Evolutionary conservation across 2,113 vertebrate genomes (phyloP).

Genomic region (Cyphomyrus discorhynchus): DNA sequence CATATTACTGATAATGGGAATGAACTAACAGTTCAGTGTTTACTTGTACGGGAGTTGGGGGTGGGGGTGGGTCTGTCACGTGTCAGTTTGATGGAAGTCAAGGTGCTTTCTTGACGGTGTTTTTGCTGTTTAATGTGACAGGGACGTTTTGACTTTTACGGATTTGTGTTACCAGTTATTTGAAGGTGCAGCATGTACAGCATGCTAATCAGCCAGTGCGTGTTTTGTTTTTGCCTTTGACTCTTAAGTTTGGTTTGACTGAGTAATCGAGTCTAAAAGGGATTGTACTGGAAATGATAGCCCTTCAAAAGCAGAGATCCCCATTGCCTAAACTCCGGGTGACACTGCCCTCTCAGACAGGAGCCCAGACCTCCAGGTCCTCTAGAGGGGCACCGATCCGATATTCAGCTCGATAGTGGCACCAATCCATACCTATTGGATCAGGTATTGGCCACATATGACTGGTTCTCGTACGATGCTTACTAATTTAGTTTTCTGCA

Average conservation of each 20-base stretch:
- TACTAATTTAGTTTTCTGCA: too few species aligned
- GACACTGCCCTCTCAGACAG: not conserved
- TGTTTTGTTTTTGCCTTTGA: not conserved
- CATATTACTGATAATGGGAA: not conserved
- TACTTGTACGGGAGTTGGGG: not conserved
- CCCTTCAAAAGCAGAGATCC: not conserved
- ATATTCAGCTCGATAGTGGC: too few species aligned
- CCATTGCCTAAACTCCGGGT: not conserved
- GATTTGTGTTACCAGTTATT: not conserved
- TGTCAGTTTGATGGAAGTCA: not conserved
- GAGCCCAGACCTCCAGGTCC: not conserved
- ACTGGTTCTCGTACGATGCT: too few species aligned
- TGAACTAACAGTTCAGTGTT: not conserved
- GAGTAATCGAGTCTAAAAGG: not conserved
- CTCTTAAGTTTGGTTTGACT: not conserved
- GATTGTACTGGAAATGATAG: not conserved
- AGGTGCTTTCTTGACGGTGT: not conserved
- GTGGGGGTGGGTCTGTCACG: not conserved
- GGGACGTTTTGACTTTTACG: not conserved
- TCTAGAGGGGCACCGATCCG: not conserved
- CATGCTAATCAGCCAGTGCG: not conserved
- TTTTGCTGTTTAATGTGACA: not conserved
- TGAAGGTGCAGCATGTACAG: not conserved
- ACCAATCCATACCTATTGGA: too few species aligned
- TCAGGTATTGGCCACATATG: too few species aligned